phyloP scores from a whole-genome alignment of 1,140 invertebrate species.

The Trissolcus basalis region DNA sequence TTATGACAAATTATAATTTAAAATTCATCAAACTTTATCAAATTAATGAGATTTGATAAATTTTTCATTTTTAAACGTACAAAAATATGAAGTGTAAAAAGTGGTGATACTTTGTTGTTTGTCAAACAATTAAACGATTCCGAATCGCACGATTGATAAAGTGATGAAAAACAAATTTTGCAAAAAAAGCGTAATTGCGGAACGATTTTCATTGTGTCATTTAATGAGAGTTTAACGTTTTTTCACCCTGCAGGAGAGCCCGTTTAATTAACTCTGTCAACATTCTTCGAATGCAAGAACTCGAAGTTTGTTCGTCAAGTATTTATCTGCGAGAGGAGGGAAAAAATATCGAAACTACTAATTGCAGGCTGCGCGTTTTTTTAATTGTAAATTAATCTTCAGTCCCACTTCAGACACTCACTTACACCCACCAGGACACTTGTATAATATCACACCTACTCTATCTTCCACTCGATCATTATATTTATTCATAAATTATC shows the following conservation, averaged over 20 bases:
- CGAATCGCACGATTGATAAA: too few species aligned
- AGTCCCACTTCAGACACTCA: slow-evolving; percentile 52
- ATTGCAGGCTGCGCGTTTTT: slow-evolving; percentile 31
- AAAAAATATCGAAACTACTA: slow-evolving; percentile 41
- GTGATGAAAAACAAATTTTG: too few species aligned
- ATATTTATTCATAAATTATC: slow-evolving; percentile 52
- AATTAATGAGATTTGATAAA: too few species aligned
- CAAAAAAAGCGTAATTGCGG: too few species aligned
- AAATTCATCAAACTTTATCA: too few species aligned
- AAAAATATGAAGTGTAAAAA: too few species aligned
- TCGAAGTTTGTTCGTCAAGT: slow-evolving; percentile 11
- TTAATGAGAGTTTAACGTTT: neutral
- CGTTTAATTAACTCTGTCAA: slow-evolving; percentile 30
- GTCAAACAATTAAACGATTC: too few species aligned
- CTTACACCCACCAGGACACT: slow-evolving; percentile 42
- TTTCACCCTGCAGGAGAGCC: slow-evolving; percentile 11
- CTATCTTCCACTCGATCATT: slow-evolving; percentile 30
- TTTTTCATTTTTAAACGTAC: too few species aligned
- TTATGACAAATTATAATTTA: too few species aligned
- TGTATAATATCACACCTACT: slow-evolving; percentile 42
- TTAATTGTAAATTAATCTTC: slow-evolving; percentile 60
- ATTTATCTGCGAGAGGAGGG: slow-evolving; percentile 3
- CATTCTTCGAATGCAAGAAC: slow-evolving; percentile 22
- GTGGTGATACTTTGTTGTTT: too few species aligned
- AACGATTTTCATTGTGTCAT: too few species aligned